These are phyloP conservation scores for Cosmorhoe ocellata DNA, from an alignment of 2,888 invertebrate genomes.

Conservation along the genomic window DNA sequence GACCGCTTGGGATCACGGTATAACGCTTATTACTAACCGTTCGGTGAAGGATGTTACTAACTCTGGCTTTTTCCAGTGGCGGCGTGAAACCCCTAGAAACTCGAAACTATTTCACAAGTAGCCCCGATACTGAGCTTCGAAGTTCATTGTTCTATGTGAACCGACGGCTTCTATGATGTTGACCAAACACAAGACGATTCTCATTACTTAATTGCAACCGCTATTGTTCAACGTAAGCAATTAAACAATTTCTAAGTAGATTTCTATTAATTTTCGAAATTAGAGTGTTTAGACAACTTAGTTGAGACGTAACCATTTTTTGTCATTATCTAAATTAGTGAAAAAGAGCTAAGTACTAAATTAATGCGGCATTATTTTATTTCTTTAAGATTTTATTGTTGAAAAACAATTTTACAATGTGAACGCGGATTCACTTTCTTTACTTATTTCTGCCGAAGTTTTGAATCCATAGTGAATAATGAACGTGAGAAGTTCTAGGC, in stretches of 20 bases:
- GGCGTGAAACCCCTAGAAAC: constrained; percentile 5
- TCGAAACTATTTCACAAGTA: constrained; percentile 35
- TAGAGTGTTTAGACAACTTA: constrained; percentile 42
- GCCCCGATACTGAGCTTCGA: constrained; percentile 34
- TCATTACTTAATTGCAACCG: constrained; percentile 74
- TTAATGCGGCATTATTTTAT: constrained; percentile 12
- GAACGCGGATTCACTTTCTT: too few relatives aligned
- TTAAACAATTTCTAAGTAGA: constrained; percentile 70
- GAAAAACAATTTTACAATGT: not conserved
- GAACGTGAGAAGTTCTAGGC: not conserved
- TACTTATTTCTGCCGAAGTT: not conserved
- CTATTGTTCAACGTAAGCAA: constrained; percentile 72
- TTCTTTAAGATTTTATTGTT: not conserved
- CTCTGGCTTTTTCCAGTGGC: constrained; percentile 11
- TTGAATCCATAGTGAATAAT: not conserved
- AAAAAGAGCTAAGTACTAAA: constrained; percentile 17
- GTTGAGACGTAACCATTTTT: constrained; percentile 34
- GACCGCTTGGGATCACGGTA: constrained; percentile 49
- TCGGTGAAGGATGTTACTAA: constrained; percentile 40
- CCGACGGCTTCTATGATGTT: constrained; percentile 61
- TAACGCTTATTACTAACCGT: constrained; percentile 50
- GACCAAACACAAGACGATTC: constrained; percentile 66
- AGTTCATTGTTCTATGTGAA: constrained; percentile 64
- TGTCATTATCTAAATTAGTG: constrained; percentile 28
- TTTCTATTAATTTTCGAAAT: constrained; percentile 68